Percentiles rank a stretch among this genome's conserved stretches.
Evolutionary conservation across 2,797 vertebrate species (phyloP).

Genomic region (Ara ararauna): DNA sequence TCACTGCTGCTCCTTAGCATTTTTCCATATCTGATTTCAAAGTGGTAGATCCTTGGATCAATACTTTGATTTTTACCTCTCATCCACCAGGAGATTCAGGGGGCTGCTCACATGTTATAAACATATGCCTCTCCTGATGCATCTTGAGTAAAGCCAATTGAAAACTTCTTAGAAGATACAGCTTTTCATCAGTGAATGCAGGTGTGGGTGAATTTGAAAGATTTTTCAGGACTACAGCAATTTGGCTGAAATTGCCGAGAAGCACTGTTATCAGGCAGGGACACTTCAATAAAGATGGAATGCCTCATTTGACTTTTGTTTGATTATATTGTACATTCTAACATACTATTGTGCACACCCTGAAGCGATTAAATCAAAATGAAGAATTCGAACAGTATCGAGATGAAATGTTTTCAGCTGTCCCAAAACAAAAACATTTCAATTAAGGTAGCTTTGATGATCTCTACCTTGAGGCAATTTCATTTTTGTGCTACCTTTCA

Average conservation of each 20-base stretch:
- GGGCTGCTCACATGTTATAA: neutral
- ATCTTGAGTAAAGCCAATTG: neutral
- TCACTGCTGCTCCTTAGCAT: neutral
- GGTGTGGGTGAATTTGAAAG: neutral
- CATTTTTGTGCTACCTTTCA: neutral
- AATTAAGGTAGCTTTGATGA: constrained; percentile 5
- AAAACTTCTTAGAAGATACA: neutral
- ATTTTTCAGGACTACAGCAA: neutral
- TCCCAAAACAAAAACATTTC: neutral
- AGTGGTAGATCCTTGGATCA: neutral
- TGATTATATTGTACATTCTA: neutral
- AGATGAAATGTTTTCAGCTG: constrained; percentile 1
- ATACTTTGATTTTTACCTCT: neutral
- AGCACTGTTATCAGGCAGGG: neutral
- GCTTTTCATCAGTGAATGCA: neutral
- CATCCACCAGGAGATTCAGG: neutral
- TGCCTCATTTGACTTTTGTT: constrained; percentile 19
- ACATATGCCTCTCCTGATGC: neutral
- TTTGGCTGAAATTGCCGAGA: constrained; percentile 26
- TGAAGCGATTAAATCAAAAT: constrained; percentile 7
- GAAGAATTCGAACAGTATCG: neutral
- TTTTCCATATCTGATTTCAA: neutral
- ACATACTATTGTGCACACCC: neutral
- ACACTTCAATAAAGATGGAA: neutral
- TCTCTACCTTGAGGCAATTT: neutral